These are phyloP conservation scores for Tridacna gigas DNA, from an alignment of 2,888 invertebrate genomes.

Conservation along the genomic window DNA sequence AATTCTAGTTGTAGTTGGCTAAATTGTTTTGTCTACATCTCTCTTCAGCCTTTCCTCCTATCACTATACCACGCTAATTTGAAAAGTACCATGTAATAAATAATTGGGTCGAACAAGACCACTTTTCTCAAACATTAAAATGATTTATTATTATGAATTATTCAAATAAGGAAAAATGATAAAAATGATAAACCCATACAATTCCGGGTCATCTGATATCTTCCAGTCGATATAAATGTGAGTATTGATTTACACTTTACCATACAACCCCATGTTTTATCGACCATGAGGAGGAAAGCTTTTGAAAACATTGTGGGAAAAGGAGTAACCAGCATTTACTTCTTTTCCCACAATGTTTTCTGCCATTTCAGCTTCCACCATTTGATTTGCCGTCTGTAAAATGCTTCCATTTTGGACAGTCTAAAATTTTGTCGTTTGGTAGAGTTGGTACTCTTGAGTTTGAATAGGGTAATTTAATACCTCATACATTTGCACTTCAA, in stretches of 20 bases:
- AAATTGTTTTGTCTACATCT: not conserved
- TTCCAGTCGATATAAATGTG: slow-evolving; percentile 7
- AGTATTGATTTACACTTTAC: not conserved
- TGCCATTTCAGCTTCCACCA: too few relatives aligned
- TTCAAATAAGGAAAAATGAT: slow-evolving; percentile 19
- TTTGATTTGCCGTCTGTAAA: too few relatives aligned
- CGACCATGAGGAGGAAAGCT: not conserved
- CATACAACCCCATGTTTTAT: not conserved
- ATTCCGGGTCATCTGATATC: slow-evolving; percentile 5
- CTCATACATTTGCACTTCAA: too few relatives aligned
- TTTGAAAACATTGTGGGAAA: not conserved
- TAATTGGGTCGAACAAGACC: not conserved
- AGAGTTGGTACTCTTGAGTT: too few relatives aligned
- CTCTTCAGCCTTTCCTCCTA: too few relatives aligned
- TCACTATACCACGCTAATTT: too few relatives aligned
- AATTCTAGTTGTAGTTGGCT: not conserved
- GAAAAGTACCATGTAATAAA: too few relatives aligned
- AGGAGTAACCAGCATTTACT: not conserved
- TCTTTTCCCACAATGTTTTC: not conserved
- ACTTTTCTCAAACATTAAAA: slow-evolving; percentile 15
- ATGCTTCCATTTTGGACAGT: too few relatives aligned
- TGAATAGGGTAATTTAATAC: too few relatives aligned
- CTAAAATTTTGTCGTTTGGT: too few relatives aligned
- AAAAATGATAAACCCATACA: slow-evolving; percentile 18
- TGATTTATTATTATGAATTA: slow-evolving; percentile 7